These are phyloP conservation scores for Lymantria monacha DNA, from an alignment of 2,888 invertebrate genomes.

Conservation along the genomic window DNA sequence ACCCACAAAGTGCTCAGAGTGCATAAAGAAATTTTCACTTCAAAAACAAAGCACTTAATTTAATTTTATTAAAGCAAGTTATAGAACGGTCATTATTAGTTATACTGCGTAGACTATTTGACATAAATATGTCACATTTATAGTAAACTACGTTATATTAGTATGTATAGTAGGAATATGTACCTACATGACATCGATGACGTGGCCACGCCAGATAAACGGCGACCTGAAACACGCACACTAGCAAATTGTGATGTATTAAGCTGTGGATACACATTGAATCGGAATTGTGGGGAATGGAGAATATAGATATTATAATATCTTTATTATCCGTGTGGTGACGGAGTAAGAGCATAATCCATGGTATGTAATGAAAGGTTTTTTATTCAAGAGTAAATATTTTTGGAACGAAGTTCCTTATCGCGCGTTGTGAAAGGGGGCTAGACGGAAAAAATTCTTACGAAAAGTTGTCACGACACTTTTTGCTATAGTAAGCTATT, in stretches of 20 bases:
- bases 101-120: slow-evolving; percentile 3
- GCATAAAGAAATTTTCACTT: too few species aligned
- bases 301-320: too few species aligned
- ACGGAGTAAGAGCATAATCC: too few species aligned
- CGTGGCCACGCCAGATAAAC: slow-evolving; percentile 64
- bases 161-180: slow-evolving; percentile 2
- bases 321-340: too few species aligned
- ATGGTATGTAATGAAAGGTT: too few species aligned
- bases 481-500: too few species aligned
- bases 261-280: slow-evolving; percentile 27
- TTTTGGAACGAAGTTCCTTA: too few species aligned
- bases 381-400: too few species aligned
- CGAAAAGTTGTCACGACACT: too few species aligned
- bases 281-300: neutral
- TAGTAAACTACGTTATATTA: neutral
- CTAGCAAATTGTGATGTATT: slow-evolving; percentile 35
- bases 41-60: neutral
- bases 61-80: neutral
- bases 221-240: slow-evolving; percentile 50
- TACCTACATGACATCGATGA: slow-evolving; percentile 55
- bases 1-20: too few species aligned
- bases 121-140: slow-evolving; percentile 1
- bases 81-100: neutral
- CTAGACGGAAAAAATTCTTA: too few species aligned
- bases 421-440: too few species aligned